These are phyloP conservation scores for Anisognathus igniventris DNA, from an alignment of 2,797 vertebrate genomes.

Conservation along the genomic window DNA sequence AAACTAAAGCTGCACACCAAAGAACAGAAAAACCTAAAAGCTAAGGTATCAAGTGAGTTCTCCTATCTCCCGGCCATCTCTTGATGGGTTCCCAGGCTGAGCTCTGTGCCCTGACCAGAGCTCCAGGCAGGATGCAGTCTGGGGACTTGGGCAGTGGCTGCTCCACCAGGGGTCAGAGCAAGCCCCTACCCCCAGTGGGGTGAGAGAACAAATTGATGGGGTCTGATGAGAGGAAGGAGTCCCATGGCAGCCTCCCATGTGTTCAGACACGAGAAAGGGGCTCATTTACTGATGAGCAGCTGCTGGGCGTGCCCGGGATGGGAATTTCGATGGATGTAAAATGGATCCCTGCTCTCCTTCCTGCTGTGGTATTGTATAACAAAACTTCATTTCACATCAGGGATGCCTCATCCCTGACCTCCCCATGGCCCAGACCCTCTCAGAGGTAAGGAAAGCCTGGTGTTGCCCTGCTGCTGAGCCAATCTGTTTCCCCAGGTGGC, in stretches of 20 bases:
- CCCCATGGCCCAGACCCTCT: background rate
- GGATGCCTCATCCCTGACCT: background rate
- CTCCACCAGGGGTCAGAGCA: background rate
- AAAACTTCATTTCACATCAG: background rate
- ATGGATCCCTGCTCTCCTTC: background rate
- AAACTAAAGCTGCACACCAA: background rate
- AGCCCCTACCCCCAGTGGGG: no score
- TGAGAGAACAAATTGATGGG: background rate
- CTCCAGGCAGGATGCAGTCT: background rate
- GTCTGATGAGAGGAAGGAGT: background rate
- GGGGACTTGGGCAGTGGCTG: background rate
- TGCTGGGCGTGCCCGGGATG: background rate
- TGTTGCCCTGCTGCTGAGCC: background rate
- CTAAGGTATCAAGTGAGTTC: background rate
- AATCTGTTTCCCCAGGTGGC: constrained; percentile 77
- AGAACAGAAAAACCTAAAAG: background rate
- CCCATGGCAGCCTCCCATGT: background rate
- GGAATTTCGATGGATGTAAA: background rate
- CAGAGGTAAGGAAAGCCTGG: background rate
- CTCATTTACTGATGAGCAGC: background rate
- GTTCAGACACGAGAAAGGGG: background rate
- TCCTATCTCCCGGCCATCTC: background rate
- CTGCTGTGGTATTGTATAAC: background rate
- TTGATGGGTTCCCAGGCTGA: background rate
- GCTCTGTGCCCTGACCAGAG: accelerated